These are phyloP conservation scores for Brotula barbata DNA, from an alignment of 2,797 vertebrate species.

Conservation along the genomic window DNA sequence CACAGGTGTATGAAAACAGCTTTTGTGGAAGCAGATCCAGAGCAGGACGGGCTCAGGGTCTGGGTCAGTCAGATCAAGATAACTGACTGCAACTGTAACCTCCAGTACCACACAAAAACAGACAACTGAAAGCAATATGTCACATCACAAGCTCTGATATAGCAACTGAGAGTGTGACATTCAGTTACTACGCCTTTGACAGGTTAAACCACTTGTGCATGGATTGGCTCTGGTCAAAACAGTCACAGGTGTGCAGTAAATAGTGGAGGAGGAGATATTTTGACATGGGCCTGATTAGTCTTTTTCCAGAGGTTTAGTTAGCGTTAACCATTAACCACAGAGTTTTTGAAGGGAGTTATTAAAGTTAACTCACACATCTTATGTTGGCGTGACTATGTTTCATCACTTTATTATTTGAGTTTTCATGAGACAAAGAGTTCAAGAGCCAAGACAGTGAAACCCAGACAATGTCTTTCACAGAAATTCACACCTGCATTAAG, in stretches of 20 bases:
- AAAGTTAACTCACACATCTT: conserved; percentile 35
- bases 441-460: neutral
- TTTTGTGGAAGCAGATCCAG: neutral
- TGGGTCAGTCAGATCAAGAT: neutral
- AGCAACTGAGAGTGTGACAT: conserved; percentile 27
- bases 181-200: conserved; percentile 47
- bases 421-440: conserved; percentile 3
- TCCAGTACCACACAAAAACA: neutral
- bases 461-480: too few relatives aligned
- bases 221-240: conserved; percentile 58
- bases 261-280: conserved; percentile 70
- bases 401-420: conserved; percentile 1
- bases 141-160: too few relatives aligned
- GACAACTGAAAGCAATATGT: neutral
- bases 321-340: conserved; percentile 75
- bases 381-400: conserved; percentile 25
- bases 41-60: neutral
- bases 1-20: neutral
- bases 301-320: conserved; percentile 67
- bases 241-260: conserved; percentile 75
- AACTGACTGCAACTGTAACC: neutral
- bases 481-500: too few relatives aligned
- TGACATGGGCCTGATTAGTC: conserved; percentile 63
- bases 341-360: conserved; percentile 56
- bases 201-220: conserved; percentile 63